Evolutionary conservation across 1,140 invertebrate genomes (phyloP).

Genomic region (Bombus breviceps): DNA sequence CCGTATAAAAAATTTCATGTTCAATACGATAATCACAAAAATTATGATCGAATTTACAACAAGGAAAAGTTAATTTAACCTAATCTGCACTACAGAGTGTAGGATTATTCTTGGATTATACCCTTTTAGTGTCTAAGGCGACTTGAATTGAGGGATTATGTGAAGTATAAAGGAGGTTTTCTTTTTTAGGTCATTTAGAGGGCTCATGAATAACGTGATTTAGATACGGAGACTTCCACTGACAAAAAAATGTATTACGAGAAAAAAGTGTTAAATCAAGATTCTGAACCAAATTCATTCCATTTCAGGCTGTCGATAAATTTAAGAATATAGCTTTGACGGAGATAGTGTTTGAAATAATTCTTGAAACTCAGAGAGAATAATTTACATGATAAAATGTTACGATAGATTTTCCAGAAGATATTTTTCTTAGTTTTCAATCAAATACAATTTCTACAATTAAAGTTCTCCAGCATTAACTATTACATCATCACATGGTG

Average conservation of each 20-base stretch:
- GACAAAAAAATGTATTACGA: neutral
- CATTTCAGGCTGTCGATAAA: neutral
- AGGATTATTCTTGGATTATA: neutral
- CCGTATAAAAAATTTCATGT: neutral
- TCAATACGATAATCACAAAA: neutral
- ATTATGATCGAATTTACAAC: neutral
- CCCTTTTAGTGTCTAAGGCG: neutral
- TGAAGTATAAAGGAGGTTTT: neutral
- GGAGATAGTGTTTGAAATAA: too few relatives aligned
- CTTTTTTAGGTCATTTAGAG: neutral
- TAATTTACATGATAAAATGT: neutral
- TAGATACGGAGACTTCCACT: neutral
- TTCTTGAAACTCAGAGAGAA: neutral
- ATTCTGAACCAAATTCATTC: neutral
- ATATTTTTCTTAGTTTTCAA: neutral
- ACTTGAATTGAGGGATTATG: neutral
- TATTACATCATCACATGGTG: too few relatives aligned
- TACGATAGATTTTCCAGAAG: neutral
- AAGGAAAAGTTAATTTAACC: neutral
- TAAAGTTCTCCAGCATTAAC: neutral
- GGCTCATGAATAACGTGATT: neutral
- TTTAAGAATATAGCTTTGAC: neutral
- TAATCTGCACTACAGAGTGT: neutral
- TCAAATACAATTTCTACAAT: neutral
- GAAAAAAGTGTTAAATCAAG: neutral